Conservation (phyloP, 2,888 invertebrate species). For the Archips xylosteana region DNA sequence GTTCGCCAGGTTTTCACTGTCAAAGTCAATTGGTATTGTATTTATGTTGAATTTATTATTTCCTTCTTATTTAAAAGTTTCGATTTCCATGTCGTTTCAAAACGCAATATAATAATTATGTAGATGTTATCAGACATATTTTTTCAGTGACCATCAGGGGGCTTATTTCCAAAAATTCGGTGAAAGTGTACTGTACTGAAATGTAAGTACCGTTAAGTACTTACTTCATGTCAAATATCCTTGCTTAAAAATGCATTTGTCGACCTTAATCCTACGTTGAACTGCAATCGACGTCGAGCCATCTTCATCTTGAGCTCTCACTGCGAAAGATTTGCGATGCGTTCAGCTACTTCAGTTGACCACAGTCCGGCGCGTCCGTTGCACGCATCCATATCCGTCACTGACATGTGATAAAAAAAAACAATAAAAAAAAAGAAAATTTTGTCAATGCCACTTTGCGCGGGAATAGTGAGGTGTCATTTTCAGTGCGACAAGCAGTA, state of each 20-base stretch:
- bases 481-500: conserved; percentile 36
- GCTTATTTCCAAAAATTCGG: conserved; percentile 19
- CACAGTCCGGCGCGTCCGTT: conserved; percentile 73
- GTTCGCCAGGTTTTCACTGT: too few relatives aligned
- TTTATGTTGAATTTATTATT: too few relatives aligned
- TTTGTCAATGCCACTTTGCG: conserved; percentile 44
- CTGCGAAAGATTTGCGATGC: conserved; percentile 51
- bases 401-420: conserved; percentile 61
- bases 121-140: too few relatives aligned
- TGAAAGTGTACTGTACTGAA: conserved; percentile 42
- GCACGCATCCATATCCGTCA: conserved; percentile 59
- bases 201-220: conserved; percentile 3
- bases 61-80: too few relatives aligned
- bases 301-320: conserved; percentile 41
- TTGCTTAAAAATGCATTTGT: conserved; percentile 41
- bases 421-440: conserved; percentile 55
- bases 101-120: neutral
- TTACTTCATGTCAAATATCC: conserved; percentile 31
- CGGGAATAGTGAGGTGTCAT: conserved; percentile 55
- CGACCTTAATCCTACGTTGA: conserved; percentile 31
- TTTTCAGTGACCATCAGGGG: too few relatives aligned
- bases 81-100: too few relatives aligned
- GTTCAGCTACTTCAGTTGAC: conserved; percentile 68
- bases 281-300: conserved; percentile 26
- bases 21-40: too few relatives aligned